These are phyloP conservation scores for Tetragonisca angustula DNA, from an alignment of 2,888 invertebrate genomes.

Conservation along the genomic window DNA sequence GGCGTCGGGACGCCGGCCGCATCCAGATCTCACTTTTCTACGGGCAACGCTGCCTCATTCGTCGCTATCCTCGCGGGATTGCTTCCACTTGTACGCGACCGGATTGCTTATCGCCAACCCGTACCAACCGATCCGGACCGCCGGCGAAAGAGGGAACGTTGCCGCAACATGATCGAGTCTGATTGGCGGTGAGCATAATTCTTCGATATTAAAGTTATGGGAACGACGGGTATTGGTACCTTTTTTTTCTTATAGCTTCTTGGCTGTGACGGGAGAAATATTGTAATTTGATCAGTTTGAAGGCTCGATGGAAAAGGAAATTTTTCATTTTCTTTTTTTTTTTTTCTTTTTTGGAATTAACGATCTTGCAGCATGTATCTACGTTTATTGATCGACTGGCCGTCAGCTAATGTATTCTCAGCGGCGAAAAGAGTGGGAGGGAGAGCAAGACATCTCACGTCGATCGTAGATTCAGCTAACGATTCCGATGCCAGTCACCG, in stretches of 20 bases:
- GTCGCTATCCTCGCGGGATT: constrained; percentile 69
- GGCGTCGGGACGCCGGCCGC: constrained; percentile 79
- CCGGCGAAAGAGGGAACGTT: constrained; percentile 11
- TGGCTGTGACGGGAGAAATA: too few relatives aligned
- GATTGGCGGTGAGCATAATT: constrained; percentile 30
- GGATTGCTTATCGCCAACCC: constrained; percentile 67
- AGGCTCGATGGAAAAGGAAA: not conserved
- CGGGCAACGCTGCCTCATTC: constrained; percentile 56
- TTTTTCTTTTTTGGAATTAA: not conserved
- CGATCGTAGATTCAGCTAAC: not conserved
- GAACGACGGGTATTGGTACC: not conserved
- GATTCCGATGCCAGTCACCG: constrained; percentile 7
- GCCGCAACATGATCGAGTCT: constrained; percentile 41
- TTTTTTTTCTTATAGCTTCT: not conserved
- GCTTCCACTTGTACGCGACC: constrained; percentile 71
- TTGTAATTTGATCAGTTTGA: not conserved
- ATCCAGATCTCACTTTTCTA: constrained; percentile 79
- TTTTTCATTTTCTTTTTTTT: too few relatives aligned
- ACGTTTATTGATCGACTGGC: too few relatives aligned
- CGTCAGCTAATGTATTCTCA: not conserved
- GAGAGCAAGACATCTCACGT: not conserved
- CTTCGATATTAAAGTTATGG: not conserved
- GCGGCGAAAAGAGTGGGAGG: not conserved
- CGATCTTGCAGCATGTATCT: not conserved
- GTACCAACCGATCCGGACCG: constrained; percentile 7